A percentile compares a stretch with the other conserved stretches of the same genome.
phyloP scores from a whole-genome alignment of 2,888 invertebrate genomes.

The Epsilonema sp. region DNA sequence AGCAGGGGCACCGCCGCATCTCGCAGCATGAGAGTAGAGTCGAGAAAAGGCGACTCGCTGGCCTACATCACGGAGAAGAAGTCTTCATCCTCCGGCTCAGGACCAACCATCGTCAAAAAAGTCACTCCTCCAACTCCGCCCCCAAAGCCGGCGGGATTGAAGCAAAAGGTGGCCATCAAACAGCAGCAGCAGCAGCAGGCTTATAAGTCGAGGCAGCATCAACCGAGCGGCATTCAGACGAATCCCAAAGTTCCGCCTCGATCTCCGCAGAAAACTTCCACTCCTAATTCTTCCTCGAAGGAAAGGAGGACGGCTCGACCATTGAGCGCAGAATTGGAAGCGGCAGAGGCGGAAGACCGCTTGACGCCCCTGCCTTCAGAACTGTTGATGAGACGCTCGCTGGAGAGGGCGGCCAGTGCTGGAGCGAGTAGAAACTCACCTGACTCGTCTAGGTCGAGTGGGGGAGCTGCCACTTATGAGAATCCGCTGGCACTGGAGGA shows the following conservation, averaged over 20 bases:
- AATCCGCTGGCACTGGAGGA: slow-evolving; percentile 2
- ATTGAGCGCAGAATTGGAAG: no score
- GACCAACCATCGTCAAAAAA: neutral
- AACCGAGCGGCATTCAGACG: no score
- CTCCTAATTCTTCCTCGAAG: slow-evolving; percentile 15
- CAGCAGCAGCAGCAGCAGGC: no score
- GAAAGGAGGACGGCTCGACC: no score
- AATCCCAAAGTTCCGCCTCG: no score
- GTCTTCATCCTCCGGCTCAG: no score
- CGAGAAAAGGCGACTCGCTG: slow-evolving; percentile 15
- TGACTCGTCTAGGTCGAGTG: no score
- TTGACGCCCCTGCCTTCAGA: slow-evolving; percentile 18
- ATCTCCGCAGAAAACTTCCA: slow-evolving; percentile 8
- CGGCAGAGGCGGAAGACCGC: slow-evolving; percentile 19
- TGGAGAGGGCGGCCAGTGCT: no score
- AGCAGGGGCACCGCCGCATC: slow-evolving; percentile 13
- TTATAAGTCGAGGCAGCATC: no score
- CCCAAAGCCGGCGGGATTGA: neutral
- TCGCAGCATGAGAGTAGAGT: slow-evolving; percentile 13
- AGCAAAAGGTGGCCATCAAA: slow-evolving; percentile 3
- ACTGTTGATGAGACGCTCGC: neutral
- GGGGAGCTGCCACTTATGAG: neutral
- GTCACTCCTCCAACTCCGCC: neutral
- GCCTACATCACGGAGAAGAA: slow-evolving; percentile 22
- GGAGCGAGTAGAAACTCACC: neutral